phyloP scores from a whole-genome alignment of 2,797 vertebrate species.

The Champsocephalus gunnari region DNA sequence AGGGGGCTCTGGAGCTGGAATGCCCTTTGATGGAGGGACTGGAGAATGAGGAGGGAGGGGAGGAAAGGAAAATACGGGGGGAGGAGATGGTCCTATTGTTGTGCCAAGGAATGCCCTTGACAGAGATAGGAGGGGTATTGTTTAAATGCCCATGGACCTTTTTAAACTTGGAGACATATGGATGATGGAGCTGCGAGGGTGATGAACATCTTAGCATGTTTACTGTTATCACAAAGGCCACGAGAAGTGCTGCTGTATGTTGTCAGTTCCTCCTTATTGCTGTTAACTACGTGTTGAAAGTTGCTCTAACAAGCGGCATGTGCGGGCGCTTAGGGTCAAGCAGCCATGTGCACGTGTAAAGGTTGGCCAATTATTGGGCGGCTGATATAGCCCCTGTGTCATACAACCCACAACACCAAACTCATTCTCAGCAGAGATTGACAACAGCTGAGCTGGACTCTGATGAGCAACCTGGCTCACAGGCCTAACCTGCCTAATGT shows the following conservation, averaged over 20 bases:
- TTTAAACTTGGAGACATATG: conserved; percentile 56
- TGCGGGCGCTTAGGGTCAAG: conserved; percentile 42
- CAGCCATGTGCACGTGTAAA: conserved; percentile 44
- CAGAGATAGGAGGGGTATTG: conserved; percentile 75
- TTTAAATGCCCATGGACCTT: conserved; percentile 75
- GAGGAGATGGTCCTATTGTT: conserved; percentile 79
- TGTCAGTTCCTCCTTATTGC: conserved; percentile 28
- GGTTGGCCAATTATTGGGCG: conserved; percentile 55
- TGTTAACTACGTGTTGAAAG: conserved; percentile 57
- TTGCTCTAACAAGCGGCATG: conserved; percentile 33
- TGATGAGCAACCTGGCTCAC: conserved; percentile 52
- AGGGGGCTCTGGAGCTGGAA: conserved; percentile 84
- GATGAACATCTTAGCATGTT: conserved; percentile 57
- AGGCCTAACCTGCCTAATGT: conserved; percentile 57
- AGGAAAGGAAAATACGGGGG: conserved; percentile 80
- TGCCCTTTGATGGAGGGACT: conserved; percentile 84
- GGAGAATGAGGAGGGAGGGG: conserved; percentile 81
- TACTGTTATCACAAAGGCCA: conserved; percentile 21
- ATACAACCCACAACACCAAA: conserved; percentile 35
- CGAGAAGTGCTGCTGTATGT: conserved; percentile 17
- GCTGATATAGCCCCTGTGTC: conserved; percentile 18
- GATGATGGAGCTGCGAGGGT: conserved; percentile 47
- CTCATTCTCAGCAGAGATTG: conserved; percentile 38
- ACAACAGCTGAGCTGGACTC: conserved; percentile 51
- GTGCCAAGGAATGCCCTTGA: conserved; percentile 85